These are phyloP conservation scores for Scaptomyza montana DNA, from an alignment of 1,140 invertebrate species.

Conservation along the genomic window DNA sequence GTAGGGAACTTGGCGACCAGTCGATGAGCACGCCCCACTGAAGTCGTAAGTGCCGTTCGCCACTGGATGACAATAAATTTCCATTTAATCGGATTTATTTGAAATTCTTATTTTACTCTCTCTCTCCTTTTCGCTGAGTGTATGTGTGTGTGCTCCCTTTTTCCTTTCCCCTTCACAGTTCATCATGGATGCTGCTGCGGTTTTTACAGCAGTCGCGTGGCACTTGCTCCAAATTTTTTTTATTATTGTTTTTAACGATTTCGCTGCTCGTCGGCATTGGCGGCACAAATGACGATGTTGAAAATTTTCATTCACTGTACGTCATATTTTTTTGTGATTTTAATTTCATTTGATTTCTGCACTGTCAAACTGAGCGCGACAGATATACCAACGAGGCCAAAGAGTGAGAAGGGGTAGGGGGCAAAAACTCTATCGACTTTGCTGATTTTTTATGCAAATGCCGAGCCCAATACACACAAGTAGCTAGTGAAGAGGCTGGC, in stretches of 20 bases:
- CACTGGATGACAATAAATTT: slow-evolving; percentile 82
- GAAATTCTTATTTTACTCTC: slow-evolving; percentile 75
- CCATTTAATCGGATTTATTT: slow-evolving; percentile 82
- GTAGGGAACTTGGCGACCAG: slow-evolving; percentile 45
- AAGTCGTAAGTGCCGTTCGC: slow-evolving; percentile 80
- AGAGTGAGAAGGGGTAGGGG: neutral
- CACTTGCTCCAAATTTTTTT: slow-evolving; percentile 53
- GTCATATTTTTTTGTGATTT: slow-evolving; percentile 62
- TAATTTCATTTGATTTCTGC: slow-evolving; percentile 54
- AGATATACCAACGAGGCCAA: too few relatives aligned
- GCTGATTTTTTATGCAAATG: slow-evolving; percentile 45
- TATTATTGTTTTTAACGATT: slow-evolving; percentile 73
- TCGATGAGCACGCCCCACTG: slow-evolving; percentile 78
- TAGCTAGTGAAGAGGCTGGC: neutral
- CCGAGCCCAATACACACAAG: neutral
- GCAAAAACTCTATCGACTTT: neutral
- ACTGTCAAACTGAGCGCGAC: slow-evolving; percentile 16
- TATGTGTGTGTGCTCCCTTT: slow-evolving; percentile 22
- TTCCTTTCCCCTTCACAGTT: slow-evolving; percentile 1
- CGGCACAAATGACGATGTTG: slow-evolving; percentile 35
- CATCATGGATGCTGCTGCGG: slow-evolving; percentile 48
- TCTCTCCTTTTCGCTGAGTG: slow-evolving; percentile 3
- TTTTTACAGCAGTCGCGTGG: slow-evolving; percentile 57
- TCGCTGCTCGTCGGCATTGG: slow-evolving; percentile 12
- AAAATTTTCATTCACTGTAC: slow-evolving; percentile 41